Evolutionary conservation across 2,888 invertebrate species (phyloP).

Genomic region (Diarsia mendica): DNA sequence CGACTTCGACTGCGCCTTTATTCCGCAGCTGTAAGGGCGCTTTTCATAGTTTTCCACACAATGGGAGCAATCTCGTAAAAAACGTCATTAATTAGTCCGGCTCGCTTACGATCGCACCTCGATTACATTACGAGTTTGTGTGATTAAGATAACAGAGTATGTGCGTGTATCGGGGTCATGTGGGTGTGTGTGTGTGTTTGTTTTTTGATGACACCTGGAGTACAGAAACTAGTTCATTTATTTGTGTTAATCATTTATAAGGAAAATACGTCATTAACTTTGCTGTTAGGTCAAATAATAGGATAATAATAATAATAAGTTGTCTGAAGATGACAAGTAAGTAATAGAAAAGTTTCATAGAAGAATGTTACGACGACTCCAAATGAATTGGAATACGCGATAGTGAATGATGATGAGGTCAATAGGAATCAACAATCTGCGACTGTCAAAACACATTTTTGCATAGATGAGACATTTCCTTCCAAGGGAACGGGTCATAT

Average conservation of each 20-base stretch:
- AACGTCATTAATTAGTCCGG: constrained; percentile 59
- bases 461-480: too few species aligned
- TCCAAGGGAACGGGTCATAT: background rate
- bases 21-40: background rate
- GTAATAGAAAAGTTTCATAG: too few species aligned
- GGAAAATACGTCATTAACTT: too few species aligned
- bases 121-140: constrained; percentile 29
- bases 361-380: too few species aligned
- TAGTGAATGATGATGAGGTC: too few species aligned
- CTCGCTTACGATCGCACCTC: constrained; percentile 41
- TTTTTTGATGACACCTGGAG: constrained; percentile 20
- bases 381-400: too few species aligned
- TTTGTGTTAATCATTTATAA: background rate
- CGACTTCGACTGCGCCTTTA: constrained; percentile 3
- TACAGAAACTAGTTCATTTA: background rate
- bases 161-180: constrained; percentile 9
- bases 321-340: too few species aligned
- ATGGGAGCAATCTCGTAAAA: constrained; percentile 51
- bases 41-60: background rate
- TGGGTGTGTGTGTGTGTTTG: background rate
- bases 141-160: constrained; percentile 43
- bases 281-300: background rate
- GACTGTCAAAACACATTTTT: too few species aligned
- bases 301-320: too few species aligned
- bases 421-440: too few species aligned